A percentile compares a stretch with the other conserved stretches of the same genome.
Evolutionary conservation across 2,113 vertebrate species (phyloP).

Genomic region (Haemorhous mexicanus): DNA sequence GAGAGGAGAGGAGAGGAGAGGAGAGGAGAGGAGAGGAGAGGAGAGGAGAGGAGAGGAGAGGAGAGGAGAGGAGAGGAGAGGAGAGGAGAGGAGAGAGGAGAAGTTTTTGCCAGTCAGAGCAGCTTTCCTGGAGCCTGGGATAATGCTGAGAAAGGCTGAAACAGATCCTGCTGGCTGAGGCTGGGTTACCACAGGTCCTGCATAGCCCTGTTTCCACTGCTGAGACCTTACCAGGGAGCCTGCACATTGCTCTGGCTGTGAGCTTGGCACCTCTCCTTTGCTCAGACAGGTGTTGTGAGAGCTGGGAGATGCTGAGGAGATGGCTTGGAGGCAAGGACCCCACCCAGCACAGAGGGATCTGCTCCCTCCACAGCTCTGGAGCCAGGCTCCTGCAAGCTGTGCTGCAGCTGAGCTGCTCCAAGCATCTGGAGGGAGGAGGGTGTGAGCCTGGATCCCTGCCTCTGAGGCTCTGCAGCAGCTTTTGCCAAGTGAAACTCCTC

Average conservation of each 20-base stretch:
- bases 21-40: too few species aligned
- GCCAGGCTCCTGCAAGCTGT: background rate
- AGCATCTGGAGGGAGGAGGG: background rate
- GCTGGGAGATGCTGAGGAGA: accelerated
- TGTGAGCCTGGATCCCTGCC: background rate
- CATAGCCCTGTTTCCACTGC: background rate
- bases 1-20: too few species aligned
- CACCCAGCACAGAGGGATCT: accelerated
- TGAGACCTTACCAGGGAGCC: background rate
- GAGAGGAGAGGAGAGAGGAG: too few species aligned
- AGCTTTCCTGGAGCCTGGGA: background rate
- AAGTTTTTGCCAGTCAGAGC: background rate
- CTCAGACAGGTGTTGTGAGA: background rate
- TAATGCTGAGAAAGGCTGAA: background rate
- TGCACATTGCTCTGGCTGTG: background rate
- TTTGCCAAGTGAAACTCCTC: background rate
- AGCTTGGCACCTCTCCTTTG: background rate
- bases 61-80: too few species aligned
- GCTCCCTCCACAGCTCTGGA: accelerated
- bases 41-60: too few species aligned
- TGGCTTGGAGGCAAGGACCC: background rate
- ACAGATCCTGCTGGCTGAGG: background rate
- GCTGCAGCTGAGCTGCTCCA: background rate
- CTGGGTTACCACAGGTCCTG: background rate
- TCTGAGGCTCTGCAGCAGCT: accelerated